phyloP scores from a whole-genome alignment of 2,888 invertebrate species.

The Dastarcus helophoroides region DNA sequence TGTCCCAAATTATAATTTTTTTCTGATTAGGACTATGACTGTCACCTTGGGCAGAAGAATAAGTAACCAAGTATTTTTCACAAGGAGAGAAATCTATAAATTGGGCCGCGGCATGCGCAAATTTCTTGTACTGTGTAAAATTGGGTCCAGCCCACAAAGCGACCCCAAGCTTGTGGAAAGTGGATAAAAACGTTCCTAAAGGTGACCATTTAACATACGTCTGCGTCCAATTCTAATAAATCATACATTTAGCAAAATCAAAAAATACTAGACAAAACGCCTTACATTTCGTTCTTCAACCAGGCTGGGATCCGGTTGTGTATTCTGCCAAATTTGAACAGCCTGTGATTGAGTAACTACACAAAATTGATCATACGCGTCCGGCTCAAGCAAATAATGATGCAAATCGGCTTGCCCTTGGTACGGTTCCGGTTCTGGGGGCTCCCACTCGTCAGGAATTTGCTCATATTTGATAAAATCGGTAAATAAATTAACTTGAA shows the following conservation, averaged over 20 bases:
- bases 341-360: slow-evolving; percentile 66
- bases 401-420: slow-evolving; percentile 87
- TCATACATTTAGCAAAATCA: slow-evolving; percentile 8
- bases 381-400: slow-evolving; percentile 85
- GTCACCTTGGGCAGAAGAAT: slow-evolving; percentile 74
- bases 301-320: slow-evolving; percentile 71
- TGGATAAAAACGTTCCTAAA: slow-evolving; percentile 88
- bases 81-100: slow-evolving; percentile 97
- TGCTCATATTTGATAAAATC: slow-evolving; percentile 91
- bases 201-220: slow-evolving; percentile 97
- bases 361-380: slow-evolving; percentile 92
- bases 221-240: slow-evolving; percentile 80
- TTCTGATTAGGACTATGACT: slow-evolving; percentile 54
- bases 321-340: slow-evolving; percentile 80
- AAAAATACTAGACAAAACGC: no score
- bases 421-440: slow-evolving; percentile 80
- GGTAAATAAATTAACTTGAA: slow-evolving; percentile 73
- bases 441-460: slow-evolving; percentile 87
- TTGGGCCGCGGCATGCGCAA: slow-evolving; percentile 81
- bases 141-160: slow-evolving; percentile 95
- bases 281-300: slow-evolving; percentile 71
- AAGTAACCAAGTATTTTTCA: slow-evolving; percentile 93
- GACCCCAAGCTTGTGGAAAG: slow-evolving; percentile 91
- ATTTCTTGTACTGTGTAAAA: slow-evolving; percentile 85
- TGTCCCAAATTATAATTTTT: slow-evolving; percentile 93